Base-by-base conservation (phyloP, 1,140 invertebrate genomes). In the Papilio polytes region DNA sequence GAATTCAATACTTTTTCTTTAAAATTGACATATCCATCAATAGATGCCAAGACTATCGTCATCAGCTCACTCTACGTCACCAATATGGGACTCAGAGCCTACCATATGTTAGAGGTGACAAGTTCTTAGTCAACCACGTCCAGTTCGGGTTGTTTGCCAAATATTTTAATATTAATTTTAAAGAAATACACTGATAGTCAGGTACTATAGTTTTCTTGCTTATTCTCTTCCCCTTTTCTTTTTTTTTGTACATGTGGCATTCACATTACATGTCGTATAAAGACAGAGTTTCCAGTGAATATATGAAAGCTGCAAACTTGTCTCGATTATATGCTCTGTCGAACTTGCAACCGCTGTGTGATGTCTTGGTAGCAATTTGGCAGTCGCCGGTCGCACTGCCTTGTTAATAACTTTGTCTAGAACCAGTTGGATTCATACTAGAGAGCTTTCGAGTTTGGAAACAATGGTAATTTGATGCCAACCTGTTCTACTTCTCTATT, bases 391-490 rank as follows among this genome's bases (percentile, higher is more conserved):
- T 66, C 59, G 22, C 56, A 63, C 15, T 22, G 56, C 59, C 59
- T 66, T 31, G 59, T 66, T 66, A 59, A 66, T 31, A 66, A 66
- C 59, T 66, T 66, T 66, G 22, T 26, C 20, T 66, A 22, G 59
- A 26, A 26, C 22, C 59, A 66, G 22, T 26, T 66, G 22, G 59
- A 66, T 66, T 26, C 59, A 66, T 26, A 66, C 59, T 26, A 66
- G 59, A 66, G 59, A 22, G 20, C 59, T 66, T 66, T 22, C 59
- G 10, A 66, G 10, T 66, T 66, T 66, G 26, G 22, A 66, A 66
- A 66, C 22, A 31, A 66, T 22, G n/a, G 53, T 56, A 59, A 59
- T 59, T 59, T 59, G 56, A 59, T 59, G n/a, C 63, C 3, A 63
- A 70, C 26, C 12, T 31, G 26, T 31, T 15, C 26, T 70, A 36